A percentile compares a stretch with the other conserved stretches of the same genome.
Evolutionary conservation across 2,113 vertebrate genomes (phyloP).

Genomic region (Peromyscus californicus): DNA sequence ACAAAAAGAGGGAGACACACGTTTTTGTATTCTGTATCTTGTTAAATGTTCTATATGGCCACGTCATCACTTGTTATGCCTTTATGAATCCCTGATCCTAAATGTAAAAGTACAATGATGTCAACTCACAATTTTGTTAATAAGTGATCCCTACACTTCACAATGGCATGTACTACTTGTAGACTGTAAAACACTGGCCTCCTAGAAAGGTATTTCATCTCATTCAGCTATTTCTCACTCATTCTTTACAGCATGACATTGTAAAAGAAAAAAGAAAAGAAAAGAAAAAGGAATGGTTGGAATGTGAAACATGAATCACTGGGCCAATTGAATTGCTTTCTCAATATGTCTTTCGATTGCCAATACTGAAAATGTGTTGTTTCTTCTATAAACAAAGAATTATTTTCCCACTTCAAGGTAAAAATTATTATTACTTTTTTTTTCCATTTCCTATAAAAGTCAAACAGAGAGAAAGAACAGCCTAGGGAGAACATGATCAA

Average conservation of each 20-base stretch:
- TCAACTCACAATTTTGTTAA: not conserved
- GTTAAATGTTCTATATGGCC: not conserved
- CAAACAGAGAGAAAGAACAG: not conserved
- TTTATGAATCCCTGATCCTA: not conserved
- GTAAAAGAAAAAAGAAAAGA: not conserved
- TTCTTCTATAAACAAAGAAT: constrained; percentile 42
- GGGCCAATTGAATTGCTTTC: not conserved
- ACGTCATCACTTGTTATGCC: not conserved
- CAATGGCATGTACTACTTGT: not conserved
- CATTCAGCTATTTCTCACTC: not conserved
- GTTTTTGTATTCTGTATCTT: not conserved
- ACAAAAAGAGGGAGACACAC: not conserved
- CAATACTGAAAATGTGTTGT: not conserved
- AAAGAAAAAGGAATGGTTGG: not conserved
- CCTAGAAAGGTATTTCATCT: not conserved
- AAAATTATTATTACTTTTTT: not conserved
- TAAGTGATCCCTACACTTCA: not conserved
- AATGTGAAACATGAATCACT: not conserved
- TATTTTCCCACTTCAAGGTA: not conserved
- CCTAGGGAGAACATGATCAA: not conserved
- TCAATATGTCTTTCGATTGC: not conserved
- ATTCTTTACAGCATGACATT: not conserved
- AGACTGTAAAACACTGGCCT: not conserved
- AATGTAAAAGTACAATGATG: not conserved
- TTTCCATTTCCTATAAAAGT: not conserved